phyloP scores from a whole-genome alignment of 2,113 vertebrate species.

The Emydocephalus ijimae region DNA sequence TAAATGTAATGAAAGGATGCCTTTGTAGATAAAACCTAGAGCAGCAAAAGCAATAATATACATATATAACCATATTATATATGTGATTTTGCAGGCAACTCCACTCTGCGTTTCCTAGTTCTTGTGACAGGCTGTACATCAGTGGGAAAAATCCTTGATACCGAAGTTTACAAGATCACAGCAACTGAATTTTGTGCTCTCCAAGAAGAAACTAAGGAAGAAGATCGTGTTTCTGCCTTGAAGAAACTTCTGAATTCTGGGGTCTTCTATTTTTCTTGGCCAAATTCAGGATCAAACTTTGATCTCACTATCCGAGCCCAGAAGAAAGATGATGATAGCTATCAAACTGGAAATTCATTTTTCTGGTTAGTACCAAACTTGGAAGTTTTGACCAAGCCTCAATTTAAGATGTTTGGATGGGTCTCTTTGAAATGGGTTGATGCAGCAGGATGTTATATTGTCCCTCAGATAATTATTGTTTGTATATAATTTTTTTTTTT shows the following conservation, averaged over 20 bases:
- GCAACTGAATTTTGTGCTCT: constrained; percentile 75
- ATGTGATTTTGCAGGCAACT: constrained; percentile 63
- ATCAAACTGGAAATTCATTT: constrained; percentile 70
- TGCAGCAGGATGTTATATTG: not conserved
- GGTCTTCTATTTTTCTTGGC: constrained; percentile 77
- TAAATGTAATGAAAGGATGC: not conserved
- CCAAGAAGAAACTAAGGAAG: constrained; percentile 73
- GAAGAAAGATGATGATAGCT: constrained; percentile 68
- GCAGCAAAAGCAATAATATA: not conserved
- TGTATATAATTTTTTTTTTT: not conserved
- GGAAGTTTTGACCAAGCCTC: not conserved
- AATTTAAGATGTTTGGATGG: not conserved
- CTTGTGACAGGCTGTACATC: constrained; percentile 77
- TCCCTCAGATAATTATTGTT: not conserved
- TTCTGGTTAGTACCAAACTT: constrained; percentile 71
- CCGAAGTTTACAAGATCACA: constrained; percentile 79
- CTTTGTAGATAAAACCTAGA: not conserved
- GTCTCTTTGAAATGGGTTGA: not conserved
- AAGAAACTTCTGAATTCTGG: constrained; percentile 76
- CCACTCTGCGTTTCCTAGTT: constrained; percentile 73
- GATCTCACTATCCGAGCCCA: constrained; percentile 76
- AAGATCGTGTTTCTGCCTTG: constrained; percentile 68
- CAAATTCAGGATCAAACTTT: constrained; percentile 70
- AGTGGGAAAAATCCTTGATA: constrained; percentile 74
- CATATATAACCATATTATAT: constrained; percentile 43